Percentiles rank a stretch among this genome's conserved stretches.
Evolutionary conservation across 2,888 invertebrate species (phyloP).

Genomic region (Eulithis testata): DNA sequence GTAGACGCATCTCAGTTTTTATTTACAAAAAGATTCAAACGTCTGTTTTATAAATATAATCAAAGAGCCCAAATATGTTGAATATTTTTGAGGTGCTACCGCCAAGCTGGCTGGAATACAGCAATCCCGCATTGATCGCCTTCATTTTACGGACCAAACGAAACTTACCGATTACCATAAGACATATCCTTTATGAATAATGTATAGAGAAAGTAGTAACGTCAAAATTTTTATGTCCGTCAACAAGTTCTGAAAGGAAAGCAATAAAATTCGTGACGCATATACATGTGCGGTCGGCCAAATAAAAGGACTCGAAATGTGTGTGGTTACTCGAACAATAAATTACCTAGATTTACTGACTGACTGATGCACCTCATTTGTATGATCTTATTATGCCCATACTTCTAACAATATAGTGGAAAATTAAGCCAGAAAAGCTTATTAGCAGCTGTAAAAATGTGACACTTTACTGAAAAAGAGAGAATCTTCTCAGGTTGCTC

Average conservation of each 20-base stretch:
- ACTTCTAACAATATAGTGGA: too few relatives aligned
- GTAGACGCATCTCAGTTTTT: background rate
- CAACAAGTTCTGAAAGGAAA: conserved; percentile 60
- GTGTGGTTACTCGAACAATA: background rate
- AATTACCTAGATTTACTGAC: background rate
- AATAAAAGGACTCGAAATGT: conserved; percentile 53
- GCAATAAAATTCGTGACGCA: conserved; percentile 69
- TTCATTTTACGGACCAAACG: conserved; percentile 18
- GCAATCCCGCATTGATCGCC: conserved; percentile 5
- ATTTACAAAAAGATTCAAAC: background rate
- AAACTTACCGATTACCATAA: conserved; percentile 35
- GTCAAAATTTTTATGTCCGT: conserved; percentile 53
- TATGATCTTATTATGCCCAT: too few relatives aligned
- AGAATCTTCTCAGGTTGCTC: too few relatives aligned
- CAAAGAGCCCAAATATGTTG: background rate
- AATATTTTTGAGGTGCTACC: background rate
- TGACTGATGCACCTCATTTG: background rate
- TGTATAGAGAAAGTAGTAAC: conserved; percentile 51
- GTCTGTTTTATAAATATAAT: background rate
- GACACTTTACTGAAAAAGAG: too few relatives aligned
- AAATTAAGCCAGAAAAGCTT: too few relatives aligned
- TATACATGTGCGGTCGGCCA: conserved; percentile 61
- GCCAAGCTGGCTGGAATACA: background rate
- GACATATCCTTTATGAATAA: conserved; percentile 46
- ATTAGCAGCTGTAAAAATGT: too few relatives aligned